phyloP scores from a whole-genome alignment of 1,140 invertebrate genomes.

The Drosophila pruinosa region DNA sequence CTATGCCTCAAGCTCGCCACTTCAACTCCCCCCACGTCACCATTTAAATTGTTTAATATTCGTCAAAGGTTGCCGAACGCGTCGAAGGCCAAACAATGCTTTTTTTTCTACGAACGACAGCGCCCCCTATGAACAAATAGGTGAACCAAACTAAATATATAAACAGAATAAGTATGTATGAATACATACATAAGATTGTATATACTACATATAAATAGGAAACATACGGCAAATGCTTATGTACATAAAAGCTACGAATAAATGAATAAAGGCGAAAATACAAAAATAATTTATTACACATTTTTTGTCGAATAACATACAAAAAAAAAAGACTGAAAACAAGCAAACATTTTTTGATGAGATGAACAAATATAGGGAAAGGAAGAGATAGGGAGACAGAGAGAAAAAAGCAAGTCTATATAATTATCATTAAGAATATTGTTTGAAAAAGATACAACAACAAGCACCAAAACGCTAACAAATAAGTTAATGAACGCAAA shows the following conservation, averaged over 20 bases:
- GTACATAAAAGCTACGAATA: constrained; percentile 41
- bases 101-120: constrained; percentile 41
- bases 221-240: constrained; percentile 31
- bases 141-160: constrained; percentile 19
- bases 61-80: constrained; percentile 78
- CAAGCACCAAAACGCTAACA: neutral
- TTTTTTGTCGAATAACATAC: constrained; percentile 52
- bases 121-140: constrained; percentile 42
- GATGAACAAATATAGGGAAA: constrained; percentile 1
- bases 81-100: constrained; percentile 71
- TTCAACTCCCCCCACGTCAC: neutral
- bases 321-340: constrained; percentile 30
- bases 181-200: constrained; percentile 30
- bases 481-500: constrained; percentile 59
- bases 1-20: constrained; percentile 33
- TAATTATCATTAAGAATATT: constrained; percentile 50
- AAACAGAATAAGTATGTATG: constrained; percentile 6
- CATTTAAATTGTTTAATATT: constrained; percentile 79
- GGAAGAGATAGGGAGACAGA: constrained; percentile 27
- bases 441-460: constrained; percentile 33
- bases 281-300: constrained; percentile 71
- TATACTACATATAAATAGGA: constrained; percentile 29
- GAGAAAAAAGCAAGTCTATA: constrained; percentile 46
- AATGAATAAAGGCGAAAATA: constrained; percentile 31
- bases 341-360: constrained; percentile 61